A percentile compares a stretch with the other conserved stretches of the same genome.
phyloP scores from a whole-genome alignment of 2,888 invertebrate species.

The Mayetiola destructor region DNA sequence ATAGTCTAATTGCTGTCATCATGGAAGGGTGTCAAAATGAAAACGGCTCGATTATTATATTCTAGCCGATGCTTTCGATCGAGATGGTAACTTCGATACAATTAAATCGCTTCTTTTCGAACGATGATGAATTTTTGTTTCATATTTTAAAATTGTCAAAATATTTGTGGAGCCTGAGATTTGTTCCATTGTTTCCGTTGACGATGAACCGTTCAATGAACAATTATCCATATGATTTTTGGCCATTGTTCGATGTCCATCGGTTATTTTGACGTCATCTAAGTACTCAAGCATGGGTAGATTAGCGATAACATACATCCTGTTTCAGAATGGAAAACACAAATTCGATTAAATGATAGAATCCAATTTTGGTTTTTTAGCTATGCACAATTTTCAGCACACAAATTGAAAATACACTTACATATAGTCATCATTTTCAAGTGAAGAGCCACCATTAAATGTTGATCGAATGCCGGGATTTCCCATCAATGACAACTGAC shows the following conservation, averaged over 20 bases:
- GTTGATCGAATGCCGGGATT: conserved; percentile 68
- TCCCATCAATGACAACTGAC: conserved; percentile 69
- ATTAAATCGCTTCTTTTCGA: too few species aligned
- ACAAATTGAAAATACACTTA: background rate
- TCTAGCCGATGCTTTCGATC: too few species aligned
- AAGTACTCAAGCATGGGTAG: conserved; percentile 27
- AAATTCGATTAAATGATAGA: background rate
- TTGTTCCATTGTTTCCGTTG: too few species aligned
- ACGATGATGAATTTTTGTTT: too few species aligned
- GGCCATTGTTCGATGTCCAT: background rate
- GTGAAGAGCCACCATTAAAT: conserved; percentile 43
- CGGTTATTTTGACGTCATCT: conserved; percentile 24
- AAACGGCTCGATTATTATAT: too few species aligned
- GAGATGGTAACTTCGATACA: too few species aligned
- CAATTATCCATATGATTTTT: background rate
- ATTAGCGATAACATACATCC: conserved; percentile 24
- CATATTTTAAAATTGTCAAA: too few species aligned
- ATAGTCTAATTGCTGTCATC: too few species aligned
- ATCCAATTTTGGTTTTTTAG: background rate
- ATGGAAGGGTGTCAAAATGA: too few species aligned
- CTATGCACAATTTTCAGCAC: background rate
- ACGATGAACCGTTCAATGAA: background rate
- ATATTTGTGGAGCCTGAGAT: too few species aligned
- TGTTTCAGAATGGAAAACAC: background rate
- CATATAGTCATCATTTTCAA: conserved; percentile 18